Conservation (phyloP, 2,797 vertebrate genomes). For the Ciconia nigra region DNA sequence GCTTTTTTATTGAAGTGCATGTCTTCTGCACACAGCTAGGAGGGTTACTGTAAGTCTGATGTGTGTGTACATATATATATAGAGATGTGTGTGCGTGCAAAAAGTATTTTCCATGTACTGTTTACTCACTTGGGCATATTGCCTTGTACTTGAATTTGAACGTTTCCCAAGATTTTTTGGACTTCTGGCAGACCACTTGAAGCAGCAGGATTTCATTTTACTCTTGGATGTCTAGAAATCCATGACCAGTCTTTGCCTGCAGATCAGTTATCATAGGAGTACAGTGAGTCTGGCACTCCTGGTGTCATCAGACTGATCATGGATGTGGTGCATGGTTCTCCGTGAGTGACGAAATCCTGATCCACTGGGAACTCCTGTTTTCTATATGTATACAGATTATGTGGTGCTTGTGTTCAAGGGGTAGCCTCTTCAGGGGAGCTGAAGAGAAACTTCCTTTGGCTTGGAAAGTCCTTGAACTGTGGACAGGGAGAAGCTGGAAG, state of each 20-base stretch:
- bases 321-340: not conserved
- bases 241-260: not conserved
- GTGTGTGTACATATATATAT: too few relatives aligned
- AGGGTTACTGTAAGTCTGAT: not conserved
- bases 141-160: not conserved
- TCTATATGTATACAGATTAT: not conserved
- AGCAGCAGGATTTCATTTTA: not conserved
- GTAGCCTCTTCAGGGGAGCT: not conserved
- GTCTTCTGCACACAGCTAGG: not conserved
- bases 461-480: accelerated
- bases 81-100: not conserved
- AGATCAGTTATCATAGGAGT: not conserved
- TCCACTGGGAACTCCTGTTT: not conserved
- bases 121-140: not conserved
- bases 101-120: not conserved
- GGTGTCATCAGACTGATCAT: not conserved
- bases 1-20: not conserved
- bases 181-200: not conserved
- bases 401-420: not conserved
- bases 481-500: not conserved
- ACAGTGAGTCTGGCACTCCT: not conserved
- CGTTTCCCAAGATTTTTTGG: not conserved
- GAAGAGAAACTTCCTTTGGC: not conserved
- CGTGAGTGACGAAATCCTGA: not conserved
- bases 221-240: not conserved